Evolutionary conservation across 2,888 invertebrate genomes (phyloP).

Genomic region (Graphium colonna): DNA sequence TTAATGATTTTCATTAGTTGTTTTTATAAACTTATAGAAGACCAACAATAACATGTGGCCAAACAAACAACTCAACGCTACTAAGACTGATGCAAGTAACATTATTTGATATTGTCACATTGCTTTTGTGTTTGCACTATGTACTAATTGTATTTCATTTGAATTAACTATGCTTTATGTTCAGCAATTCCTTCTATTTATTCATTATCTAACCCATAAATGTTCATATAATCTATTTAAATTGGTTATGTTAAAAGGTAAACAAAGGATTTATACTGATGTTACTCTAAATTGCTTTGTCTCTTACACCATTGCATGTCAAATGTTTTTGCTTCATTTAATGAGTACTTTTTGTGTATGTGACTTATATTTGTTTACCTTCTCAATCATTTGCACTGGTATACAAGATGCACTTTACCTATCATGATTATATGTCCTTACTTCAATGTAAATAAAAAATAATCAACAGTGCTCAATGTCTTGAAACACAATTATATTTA

Average conservation of each 20-base stretch:
- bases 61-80: slow-evolving; percentile 61
- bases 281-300: too few species aligned
- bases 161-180: slow-evolving; percentile 8
- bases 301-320: too few species aligned
- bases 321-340: too few species aligned
- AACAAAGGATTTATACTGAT: too few species aligned
- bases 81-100: slow-evolving; percentile 78
- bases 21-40: slow-evolving; percentile 69
- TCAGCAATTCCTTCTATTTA: neutral
- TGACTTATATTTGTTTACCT: too few species aligned
- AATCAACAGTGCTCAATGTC: neutral
- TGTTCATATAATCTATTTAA: neutral
- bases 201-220: slow-evolving; percentile 13
- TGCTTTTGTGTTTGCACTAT: slow-evolving; percentile 60
- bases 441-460: neutral
- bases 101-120: slow-evolving; percentile 52
- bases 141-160: slow-evolving; percentile 31
- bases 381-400: too few species aligned
- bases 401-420: neutral
- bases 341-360: too few species aligned
- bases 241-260: neutral
- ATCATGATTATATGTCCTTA: neutral
- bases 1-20: slow-evolving; percentile 12
- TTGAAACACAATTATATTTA: neutral
- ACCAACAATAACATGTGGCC: slow-evolving; percentile 71